Evolutionary conservation across 2,797 vertebrate species (phyloP).

Genomic region (Halcyon leucocephala): DNA sequence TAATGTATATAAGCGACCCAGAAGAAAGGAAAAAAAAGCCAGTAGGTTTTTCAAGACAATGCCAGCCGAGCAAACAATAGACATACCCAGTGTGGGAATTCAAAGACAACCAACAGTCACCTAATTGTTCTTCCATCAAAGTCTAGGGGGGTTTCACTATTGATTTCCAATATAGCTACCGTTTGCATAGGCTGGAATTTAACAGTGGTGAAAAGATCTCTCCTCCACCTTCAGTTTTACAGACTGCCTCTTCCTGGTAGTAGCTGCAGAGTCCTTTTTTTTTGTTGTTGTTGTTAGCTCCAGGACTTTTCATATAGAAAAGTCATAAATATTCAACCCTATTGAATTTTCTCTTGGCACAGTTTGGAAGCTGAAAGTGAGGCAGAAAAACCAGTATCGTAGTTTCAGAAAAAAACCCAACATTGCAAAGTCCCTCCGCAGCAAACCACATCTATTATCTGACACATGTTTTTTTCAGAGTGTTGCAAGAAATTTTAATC

Average conservation of each 20-base stretch:
- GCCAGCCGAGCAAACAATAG: background rate
- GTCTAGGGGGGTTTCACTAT: background rate
- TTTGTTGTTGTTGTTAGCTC: background rate
- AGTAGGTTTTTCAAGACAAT: background rate
- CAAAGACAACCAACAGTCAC: conserved; percentile 30
- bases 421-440: background rate
- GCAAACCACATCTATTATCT: background rate
- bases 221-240: conserved; percentile 18
- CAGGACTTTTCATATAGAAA: background rate
- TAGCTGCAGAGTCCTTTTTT: background rate
- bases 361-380: background rate
- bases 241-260: background rate
- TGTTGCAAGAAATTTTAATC: background rate
- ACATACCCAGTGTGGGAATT: background rate
- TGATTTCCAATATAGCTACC: conserved; percentile 1
- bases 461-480: background rate
- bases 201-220: background rate
- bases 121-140: background rate
- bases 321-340: conserved; percentile 15
- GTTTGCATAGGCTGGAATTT: background rate
- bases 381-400: background rate
- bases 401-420: background rate
- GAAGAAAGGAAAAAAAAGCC: background rate
- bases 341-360: background rate
- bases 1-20: background rate